phyloP scores from a whole-genome alignment of 2,888 invertebrate genomes.

The Ophioninae sp. region DNA sequence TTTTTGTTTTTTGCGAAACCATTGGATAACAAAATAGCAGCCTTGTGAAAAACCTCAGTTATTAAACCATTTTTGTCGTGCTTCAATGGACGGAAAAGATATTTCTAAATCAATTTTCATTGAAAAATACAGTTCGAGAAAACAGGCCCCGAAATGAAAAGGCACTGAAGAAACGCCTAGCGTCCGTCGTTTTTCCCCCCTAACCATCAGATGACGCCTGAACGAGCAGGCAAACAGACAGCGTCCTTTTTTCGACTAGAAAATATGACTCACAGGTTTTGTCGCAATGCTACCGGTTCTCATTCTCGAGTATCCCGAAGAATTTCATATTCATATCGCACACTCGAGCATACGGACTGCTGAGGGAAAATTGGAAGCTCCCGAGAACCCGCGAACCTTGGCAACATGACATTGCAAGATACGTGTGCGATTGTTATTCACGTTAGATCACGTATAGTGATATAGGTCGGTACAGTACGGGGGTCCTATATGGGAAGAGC shows the following conservation, averaged over 20 bases:
- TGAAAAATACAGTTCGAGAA: neutral
- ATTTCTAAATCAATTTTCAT: too few species aligned
- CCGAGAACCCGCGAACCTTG: conserved; percentile 24
- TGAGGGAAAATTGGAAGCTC: conserved; percentile 4
- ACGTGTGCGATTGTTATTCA: conserved; percentile 50
- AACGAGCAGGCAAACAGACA: neutral
- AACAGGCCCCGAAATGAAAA: neutral
- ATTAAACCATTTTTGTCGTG: too few species aligned
- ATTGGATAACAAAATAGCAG: too few species aligned
- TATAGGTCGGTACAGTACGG: conserved; percentile 19
- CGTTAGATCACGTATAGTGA: conserved; percentile 38
- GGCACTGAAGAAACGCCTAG: neutral
- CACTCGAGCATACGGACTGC: conserved; percentile 24
- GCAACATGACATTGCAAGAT: conserved; percentile 51
- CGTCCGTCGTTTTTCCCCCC: neutral
- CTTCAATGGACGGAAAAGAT: too few species aligned
- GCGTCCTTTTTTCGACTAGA: neutral
- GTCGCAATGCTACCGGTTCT: neutral
- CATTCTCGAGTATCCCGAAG: conserved; percentile 29
- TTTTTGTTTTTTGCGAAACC: too few species aligned
- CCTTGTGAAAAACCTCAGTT: too few species aligned
- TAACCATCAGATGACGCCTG: neutral
- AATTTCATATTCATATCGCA: conserved; percentile 57
- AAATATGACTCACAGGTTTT: conserved; percentile 19
- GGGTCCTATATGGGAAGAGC: conserved; percentile 1